Conservation (phyloP, 2,888 invertebrate genomes). For the Orchesellides sinensis region DNA sequence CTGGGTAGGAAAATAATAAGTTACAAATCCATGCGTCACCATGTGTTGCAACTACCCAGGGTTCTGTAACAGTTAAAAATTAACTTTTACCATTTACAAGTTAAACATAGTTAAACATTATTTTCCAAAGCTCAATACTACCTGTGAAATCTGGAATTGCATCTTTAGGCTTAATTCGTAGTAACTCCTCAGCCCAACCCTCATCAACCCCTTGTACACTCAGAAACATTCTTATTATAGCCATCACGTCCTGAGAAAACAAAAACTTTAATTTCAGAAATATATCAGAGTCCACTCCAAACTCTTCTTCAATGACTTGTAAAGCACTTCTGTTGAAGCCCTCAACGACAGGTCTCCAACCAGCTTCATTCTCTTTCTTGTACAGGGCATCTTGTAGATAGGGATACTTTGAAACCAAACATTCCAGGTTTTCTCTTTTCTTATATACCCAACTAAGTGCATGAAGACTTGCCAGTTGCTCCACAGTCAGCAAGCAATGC, state of each 20-base stretch:
- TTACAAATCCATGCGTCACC: conserved; percentile 70
- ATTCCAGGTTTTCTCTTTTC: background rate
- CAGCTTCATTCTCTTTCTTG: conserved; percentile 8
- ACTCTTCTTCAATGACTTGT: background rate
- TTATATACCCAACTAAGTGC: conserved; percentile 47
- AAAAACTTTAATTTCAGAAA: conserved; percentile 11
- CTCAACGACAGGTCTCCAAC: conserved; percentile 30
- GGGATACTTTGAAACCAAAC: conserved; percentile 1
- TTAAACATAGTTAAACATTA: too few species aligned
- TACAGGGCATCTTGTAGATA: conserved; percentile 25
- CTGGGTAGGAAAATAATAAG: conserved; percentile 62
- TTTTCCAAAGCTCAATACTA: too few species aligned
- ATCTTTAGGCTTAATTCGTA: background rate
- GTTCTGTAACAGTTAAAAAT: conserved; percentile 14
- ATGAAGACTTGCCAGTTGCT: conserved; percentile 66
- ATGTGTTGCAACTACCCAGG: conserved; percentile 62
- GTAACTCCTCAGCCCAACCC: conserved; percentile 19
- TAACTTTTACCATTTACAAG: background rate
- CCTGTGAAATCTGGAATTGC: too few species aligned
- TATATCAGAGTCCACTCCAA: conserved; percentile 8
- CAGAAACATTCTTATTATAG: conserved; percentile 8
- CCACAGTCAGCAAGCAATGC: conserved; percentile 64
- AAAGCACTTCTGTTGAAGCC: background rate
- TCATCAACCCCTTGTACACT: conserved; percentile 36
- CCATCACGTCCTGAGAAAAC: background rate